A percentile compares a stretch with the other conserved stretches of the same genome.
Conservation (phyloP, 1,140 invertebrate species). For the Bombus cullumanus region DNA sequence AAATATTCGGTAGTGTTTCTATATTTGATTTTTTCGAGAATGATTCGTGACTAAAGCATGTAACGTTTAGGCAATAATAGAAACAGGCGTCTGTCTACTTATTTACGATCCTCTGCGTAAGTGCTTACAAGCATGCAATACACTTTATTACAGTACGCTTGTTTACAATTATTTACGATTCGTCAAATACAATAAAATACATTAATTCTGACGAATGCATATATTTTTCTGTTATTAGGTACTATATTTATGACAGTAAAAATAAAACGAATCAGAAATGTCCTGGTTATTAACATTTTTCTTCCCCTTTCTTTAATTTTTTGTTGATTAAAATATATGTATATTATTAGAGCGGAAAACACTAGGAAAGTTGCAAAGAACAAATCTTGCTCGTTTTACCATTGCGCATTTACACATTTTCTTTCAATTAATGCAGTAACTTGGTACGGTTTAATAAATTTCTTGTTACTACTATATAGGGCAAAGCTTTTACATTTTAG, state of each 20-base stretch:
- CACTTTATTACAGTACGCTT: background rate
- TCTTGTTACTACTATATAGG: too few relatives aligned
- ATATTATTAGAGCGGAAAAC: background rate
- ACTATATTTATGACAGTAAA: background rate
- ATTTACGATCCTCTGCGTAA: background rate
- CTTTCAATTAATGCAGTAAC: background rate
- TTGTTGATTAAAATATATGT: background rate
- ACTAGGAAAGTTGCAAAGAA: background rate
- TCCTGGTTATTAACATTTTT: background rate
- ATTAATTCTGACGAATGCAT: background rate
- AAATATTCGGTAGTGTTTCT: too few relatives aligned
- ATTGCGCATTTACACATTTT: background rate
- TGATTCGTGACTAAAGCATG: background rate
- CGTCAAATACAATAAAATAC: background rate
- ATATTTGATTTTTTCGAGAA: background rate
- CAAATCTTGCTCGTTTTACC: background rate
- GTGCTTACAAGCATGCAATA: background rate
- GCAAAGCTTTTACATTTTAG: background rate
- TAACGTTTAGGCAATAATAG: background rate
- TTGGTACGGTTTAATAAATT: background rate
- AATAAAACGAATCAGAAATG: background rate
- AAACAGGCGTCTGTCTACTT: background rate
- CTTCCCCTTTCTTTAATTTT: background rate
- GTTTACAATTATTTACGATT: background rate
- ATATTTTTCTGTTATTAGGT: background rate